phyloP scores from a whole-genome alignment of 2,888 invertebrate genomes.

The Pelosia muscerda region DNA sequence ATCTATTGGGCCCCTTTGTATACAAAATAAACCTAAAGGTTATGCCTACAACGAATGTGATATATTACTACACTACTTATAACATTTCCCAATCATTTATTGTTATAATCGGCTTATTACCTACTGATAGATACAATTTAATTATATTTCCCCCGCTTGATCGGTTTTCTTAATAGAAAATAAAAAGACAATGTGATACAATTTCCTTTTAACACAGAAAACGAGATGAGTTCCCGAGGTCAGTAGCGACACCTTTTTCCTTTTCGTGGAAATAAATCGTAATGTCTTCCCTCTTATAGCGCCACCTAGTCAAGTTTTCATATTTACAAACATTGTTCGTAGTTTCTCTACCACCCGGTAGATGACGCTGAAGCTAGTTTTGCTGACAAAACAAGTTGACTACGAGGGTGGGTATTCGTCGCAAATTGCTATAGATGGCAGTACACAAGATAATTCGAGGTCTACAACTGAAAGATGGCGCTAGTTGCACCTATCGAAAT shows the following conservation, averaged over 20 bases:
- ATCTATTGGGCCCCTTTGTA: slow-evolving; percentile 5
- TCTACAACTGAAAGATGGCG: slow-evolving; percentile 7
- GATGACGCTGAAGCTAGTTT: slow-evolving; percentile 27
- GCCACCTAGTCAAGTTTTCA: slow-evolving; percentile 14
- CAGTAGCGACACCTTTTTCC: slow-evolving; percentile 18
- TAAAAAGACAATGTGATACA: not conserved
- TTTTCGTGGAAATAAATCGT: not conserved
- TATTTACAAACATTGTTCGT: not conserved
- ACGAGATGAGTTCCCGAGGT: not conserved
- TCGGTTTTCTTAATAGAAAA: not conserved
- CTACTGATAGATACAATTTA: not conserved
- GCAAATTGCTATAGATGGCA: slow-evolving; percentile 15
- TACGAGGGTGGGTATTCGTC: not conserved
- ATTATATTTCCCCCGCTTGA: not conserved
- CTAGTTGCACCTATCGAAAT: not conserved
- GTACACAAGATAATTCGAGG: not conserved
- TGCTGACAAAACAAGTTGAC: too few relatives aligned
- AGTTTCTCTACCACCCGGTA: slow-evolving; percentile 35
- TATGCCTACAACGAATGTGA: not conserved
- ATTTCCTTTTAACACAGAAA: slow-evolving; percentile 1
- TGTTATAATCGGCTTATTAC: not conserved
- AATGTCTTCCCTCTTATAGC: not conserved
- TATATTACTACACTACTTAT: not conserved
- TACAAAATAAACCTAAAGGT: not conserved
- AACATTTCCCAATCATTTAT: not conserved